Conservation (phyloP, 2,888 invertebrate genomes). For the Pegoplata infirma region DNA sequence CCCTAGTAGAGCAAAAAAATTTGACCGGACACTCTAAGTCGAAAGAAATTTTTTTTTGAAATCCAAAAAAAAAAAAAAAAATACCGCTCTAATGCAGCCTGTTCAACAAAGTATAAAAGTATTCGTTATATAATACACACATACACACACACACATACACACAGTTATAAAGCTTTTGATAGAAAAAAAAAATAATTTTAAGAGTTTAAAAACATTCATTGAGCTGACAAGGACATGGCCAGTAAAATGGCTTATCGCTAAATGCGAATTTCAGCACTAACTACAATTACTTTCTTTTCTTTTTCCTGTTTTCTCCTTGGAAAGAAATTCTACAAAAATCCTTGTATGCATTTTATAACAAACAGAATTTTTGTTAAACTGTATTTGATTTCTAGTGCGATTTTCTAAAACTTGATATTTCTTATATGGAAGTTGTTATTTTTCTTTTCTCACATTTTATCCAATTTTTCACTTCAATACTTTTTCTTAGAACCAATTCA, state of each 20-base stretch:
- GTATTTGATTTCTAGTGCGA: slow-evolving; percentile 29
- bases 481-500: slow-evolving; percentile 39
- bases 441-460: slow-evolving; percentile 37
- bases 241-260: slow-evolving; percentile 57
- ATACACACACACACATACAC: no score
- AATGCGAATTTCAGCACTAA: no score
- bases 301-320: slow-evolving; percentile 9
- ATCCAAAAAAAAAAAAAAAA: no score
- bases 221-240: slow-evolving; percentile 60
- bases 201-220: slow-evolving; percentile 35
- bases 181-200: no score
- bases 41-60: no score
- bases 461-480: slow-evolving; percentile 59
- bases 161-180: background rate
- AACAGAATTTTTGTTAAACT: slow-evolving; percentile 25
- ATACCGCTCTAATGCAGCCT: no score
- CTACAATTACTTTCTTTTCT: slow-evolving; percentile 16
- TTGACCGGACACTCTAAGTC: no score
- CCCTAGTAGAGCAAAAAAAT: no score
- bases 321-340: background rate
- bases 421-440: background rate
- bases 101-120: slow-evolving; percentile 28
- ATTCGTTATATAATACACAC: no score
- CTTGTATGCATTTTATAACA: slow-evolving; percentile 28
- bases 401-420: background rate